Conservation (phyloP, 2,888 invertebrate species). For the Erebia epiphron region DNA sequence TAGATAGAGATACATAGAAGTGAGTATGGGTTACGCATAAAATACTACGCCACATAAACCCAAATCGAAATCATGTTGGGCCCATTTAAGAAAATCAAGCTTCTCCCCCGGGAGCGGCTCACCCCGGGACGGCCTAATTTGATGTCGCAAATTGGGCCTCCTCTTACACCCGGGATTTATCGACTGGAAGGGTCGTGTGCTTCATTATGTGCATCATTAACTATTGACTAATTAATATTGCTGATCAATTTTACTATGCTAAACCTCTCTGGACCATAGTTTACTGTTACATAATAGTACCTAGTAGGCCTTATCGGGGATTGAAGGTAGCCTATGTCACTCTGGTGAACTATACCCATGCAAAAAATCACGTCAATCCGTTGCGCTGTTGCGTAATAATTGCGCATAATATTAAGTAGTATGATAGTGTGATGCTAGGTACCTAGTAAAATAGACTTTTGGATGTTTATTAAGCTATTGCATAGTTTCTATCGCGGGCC, state of each 20-base stretch:
- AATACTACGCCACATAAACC: slow-evolving; percentile 23
- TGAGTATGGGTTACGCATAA: slow-evolving; percentile 11
- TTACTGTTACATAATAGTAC: too few relatives aligned
- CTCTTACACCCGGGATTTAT: slow-evolving; percentile 36
- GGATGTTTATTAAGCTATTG: too few relatives aligned
- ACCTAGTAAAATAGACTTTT: too few relatives aligned
- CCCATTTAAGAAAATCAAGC: slow-evolving; percentile 33
- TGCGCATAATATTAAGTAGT: too few relatives aligned
- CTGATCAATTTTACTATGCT: slow-evolving; percentile 5
- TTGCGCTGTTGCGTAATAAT: too few relatives aligned
- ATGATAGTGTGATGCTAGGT: too few relatives aligned
- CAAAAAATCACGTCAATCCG: too few relatives aligned
- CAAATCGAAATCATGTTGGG: slow-evolving; percentile 24
- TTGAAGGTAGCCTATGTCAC: too few relatives aligned
- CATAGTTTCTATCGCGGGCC: too few relatives aligned
- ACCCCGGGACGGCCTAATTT: slow-evolving; percentile 43
- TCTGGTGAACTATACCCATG: too few relatives aligned
- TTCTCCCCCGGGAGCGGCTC: slow-evolving; percentile 24
- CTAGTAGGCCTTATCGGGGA: too few relatives aligned
- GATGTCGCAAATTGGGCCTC: slow-evolving; percentile 47
- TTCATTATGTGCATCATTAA: slow-evolving; percentile 37
- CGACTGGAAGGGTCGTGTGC: slow-evolving; percentile 36
- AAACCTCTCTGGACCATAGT: background rate
- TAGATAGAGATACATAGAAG: background rate
- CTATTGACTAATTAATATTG: slow-evolving; percentile 28